Evolutionary conservation across 2,113 vertebrate genomes (phyloP), one percentile per base, ranked within the genome.

Genomic region (Raja brachyura): DNA sequence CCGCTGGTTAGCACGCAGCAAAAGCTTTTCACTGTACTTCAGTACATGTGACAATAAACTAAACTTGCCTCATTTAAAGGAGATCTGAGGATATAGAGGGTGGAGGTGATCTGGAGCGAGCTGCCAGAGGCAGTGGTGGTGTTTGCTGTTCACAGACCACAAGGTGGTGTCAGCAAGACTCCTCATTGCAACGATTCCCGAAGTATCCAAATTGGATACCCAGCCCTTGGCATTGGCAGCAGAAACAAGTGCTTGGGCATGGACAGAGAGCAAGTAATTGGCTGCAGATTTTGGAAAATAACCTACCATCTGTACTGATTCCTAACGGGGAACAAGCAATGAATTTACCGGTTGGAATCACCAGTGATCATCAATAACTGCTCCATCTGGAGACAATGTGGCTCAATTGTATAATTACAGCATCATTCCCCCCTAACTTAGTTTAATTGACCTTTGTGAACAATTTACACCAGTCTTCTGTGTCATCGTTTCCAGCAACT

Each of bases 91-190:
- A 48, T 48, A 48, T 14, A 66, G 8, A 66, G 63, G 63, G 7
- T 66, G 63, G 63, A 2, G 63, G 63, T 48, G 7, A 66, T 66
- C 63, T 66, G 63, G 7, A 66, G 13, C 13, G 63, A 66, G 63
- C 4, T 66, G 8, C 63, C 63, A 66, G 63, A 66, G 63, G 63
- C 7, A 66, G 63, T 66, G 63, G 63, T 66, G 13, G 13, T 10
- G 63, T 0, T 10, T 14, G 13, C 63, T 8, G 13, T 66, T 8
- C 78, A 48, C 61, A 22, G 31, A 92, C 88, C 88, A 92, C 88
- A 70, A 48, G 63, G 22, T 92, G 88, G 88, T 73, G 88, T 73
- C 33, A 92, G 68, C 33, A 54, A 90, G 63, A 11, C 66, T 92
- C 31, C 20, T 20, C 0, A 73, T 22, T 20, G 22, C 22, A 25